A percentile compares a stretch with the other conserved stretches of the same genome.
Conservation (phyloP, 2,797 vertebrate genomes). For the Pipistrellus pipistrellus region DNA sequence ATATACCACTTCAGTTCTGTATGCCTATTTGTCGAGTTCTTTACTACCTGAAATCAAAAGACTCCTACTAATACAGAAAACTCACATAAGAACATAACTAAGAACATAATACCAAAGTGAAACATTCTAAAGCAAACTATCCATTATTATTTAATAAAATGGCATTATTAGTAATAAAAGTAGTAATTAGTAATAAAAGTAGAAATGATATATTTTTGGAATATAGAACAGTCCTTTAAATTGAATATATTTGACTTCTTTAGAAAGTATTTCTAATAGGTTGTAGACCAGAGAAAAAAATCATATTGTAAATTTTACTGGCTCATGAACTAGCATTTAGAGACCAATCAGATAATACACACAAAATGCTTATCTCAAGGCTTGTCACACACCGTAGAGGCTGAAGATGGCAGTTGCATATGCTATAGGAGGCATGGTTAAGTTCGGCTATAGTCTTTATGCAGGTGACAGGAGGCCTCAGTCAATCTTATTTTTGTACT, state of each 20-base stretch:
- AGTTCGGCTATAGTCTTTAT: neutral
- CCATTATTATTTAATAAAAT: neutral
- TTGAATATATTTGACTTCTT: neutral
- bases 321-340: neutral
- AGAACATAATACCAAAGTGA: neutral
- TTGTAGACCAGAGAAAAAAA: neutral
- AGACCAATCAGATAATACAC: neutral
- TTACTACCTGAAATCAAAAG: neutral
- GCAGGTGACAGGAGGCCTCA: no score
- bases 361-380: no score
- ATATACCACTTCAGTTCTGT: neutral
- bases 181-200: neutral
- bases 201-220: neutral
- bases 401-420: rapidly evolving
- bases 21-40: neutral
- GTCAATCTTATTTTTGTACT: neutral
- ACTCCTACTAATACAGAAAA: neutral
- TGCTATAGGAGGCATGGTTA: no score
- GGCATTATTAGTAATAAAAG: neutral
- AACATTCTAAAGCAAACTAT: neutral
- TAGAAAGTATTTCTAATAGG: neutral
- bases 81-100: neutral
- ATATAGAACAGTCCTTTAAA: neutral
- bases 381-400: no score
- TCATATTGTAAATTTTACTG: neutral